Base-by-base conservation (phyloP, 2,888 invertebrate species). In the Phaedon cochleariae region DNA sequence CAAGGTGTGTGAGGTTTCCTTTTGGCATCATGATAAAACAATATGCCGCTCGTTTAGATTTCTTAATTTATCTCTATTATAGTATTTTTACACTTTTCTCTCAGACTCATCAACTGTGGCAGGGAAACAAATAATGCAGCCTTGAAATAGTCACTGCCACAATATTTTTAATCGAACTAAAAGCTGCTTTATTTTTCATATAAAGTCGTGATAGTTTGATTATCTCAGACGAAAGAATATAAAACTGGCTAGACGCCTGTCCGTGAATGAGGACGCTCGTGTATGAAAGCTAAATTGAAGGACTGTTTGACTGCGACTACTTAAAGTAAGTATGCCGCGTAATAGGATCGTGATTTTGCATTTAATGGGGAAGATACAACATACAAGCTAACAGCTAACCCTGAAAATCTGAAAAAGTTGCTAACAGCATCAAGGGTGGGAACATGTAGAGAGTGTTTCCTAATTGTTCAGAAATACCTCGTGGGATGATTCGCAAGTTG, bases 311-410 rank as follows among this genome's bases (percentile, higher is more conserved):
- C 2, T 7, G 3, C 41, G 41, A 15, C 34, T 34, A 10, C 34
- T 34, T 34, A 7, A 34, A 10, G 53, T n/a, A n/a, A n/a, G n/a
- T n/a, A n/a, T n/a, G n/a, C n/a, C n/a, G n/a, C 17, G n/a, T 55
- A 34, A 55, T 55, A 26, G 41, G 55, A 55, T 55, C 55, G 55
- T 55, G 55, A 34, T 55, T 41, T 55, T 41, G 55, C 55, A 55
- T 55, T n/a, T 41, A 15, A 41, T 34, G 12, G 29, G 4, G 7
- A 29, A 29, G 54, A 31, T 54, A 10, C 17, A 21, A 20, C 20
- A 15, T 31, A 18, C 20, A 54, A 54, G n/a, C n/a, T n/a, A n/a
- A n/a, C n/a, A n/a, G n/a, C n/a, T n/a, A n/a, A n/a, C n/a, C n/a
- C n/a, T n/a, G n/a, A n/a, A n/a, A n/a, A n/a, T n/a, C n/a, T n/a